These are phyloP conservation scores for Desmophyllum pertusum DNA, from an alignment of 92 coral and sea anemone genomes.

Conservation along the genomic window DNA sequence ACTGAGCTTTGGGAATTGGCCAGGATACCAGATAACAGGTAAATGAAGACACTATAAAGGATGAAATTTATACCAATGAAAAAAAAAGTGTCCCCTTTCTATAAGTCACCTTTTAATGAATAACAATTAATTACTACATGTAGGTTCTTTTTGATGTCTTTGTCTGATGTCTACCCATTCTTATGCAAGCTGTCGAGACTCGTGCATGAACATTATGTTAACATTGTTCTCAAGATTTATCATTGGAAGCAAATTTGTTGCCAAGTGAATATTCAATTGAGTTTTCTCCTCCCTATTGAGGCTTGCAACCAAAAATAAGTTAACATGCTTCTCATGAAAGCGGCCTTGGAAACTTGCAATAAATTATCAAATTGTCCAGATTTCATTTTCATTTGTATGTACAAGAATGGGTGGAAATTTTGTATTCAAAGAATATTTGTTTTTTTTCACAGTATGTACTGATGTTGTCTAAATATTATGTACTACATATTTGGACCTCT, in stretches of 20 bases:
- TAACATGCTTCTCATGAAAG: not conserved
- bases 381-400: not conserved
- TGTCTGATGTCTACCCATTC: slow-evolving; percentile 25
- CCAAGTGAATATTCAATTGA: not conserved
- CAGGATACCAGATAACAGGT: too few species aligned
- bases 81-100: not conserved
- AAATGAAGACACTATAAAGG: too few species aligned
- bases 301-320: not conserved
- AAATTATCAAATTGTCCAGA: not conserved
- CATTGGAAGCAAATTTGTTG: not conserved
- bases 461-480: not conserved
- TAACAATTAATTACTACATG: not conserved
- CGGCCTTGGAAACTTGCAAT: not conserved
- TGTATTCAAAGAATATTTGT: too few species aligned
- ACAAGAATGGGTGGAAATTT: slow-evolving; percentile 5
- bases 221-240: not conserved
- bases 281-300: not conserved
- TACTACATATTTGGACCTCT: slow-evolving; percentile 4
- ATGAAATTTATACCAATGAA: too few species aligned
- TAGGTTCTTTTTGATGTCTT: slow-evolving; percentile 20
- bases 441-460: not conserved
- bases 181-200: not conserved
- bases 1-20: not conserved
- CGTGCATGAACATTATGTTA: not conserved
- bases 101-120: not conserved